Conservation (phyloP, 1,140 invertebrate species). For the Macrotrachela quadricornifera region DNA sequence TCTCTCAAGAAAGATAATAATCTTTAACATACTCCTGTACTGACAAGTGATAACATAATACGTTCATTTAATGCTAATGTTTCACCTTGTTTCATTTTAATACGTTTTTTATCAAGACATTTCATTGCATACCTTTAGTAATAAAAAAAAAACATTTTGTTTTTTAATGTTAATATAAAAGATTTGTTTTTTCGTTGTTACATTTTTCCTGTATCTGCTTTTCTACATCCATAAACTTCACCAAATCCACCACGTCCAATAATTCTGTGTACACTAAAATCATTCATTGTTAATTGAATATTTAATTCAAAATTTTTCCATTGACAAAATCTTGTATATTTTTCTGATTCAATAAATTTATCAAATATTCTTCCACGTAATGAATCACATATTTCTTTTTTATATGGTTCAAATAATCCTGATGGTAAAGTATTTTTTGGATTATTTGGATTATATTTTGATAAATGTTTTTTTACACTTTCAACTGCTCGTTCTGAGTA, state of each 20-base stretch:
- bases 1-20: too few species aligned
- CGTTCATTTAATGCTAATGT: slow-evolving; percentile 94
- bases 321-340: slow-evolving; percentile 97
- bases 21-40: slow-evolving; percentile 73
- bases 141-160: slow-evolving; percentile 9
- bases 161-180: neutral
- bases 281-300: slow-evolving; percentile 99
- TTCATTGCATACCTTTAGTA: slow-evolving; percentile 73
- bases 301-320: slow-evolving; percentile 99
- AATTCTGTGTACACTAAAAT: slow-evolving; percentile 98
- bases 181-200: slow-evolving; percentile 21
- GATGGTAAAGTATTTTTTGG: slow-evolving; percentile 65
- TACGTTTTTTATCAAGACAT: slow-evolving; percentile 96
- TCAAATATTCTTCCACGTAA: slow-evolving; percentile 84
- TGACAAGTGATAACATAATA: slow-evolving; percentile 95
- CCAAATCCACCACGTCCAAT: slow-evolving; percentile 97
- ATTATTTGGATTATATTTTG: slow-evolving; percentile 15
- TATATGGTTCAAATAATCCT: slow-evolving; percentile 93
- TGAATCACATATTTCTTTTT: slow-evolving; percentile 94
- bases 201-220: slow-evolving; percentile 99
- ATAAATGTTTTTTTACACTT: slow-evolving; percentile 87
- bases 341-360: slow-evolving; percentile 93
- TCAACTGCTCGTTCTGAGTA: slow-evolving; percentile 86
- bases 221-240: slow-evolving; percentile 96
- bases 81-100: slow-evolving; percentile 99